Base-by-base conservation (phyloP, 2,113 vertebrate species). In the Mola mola region DNA sequence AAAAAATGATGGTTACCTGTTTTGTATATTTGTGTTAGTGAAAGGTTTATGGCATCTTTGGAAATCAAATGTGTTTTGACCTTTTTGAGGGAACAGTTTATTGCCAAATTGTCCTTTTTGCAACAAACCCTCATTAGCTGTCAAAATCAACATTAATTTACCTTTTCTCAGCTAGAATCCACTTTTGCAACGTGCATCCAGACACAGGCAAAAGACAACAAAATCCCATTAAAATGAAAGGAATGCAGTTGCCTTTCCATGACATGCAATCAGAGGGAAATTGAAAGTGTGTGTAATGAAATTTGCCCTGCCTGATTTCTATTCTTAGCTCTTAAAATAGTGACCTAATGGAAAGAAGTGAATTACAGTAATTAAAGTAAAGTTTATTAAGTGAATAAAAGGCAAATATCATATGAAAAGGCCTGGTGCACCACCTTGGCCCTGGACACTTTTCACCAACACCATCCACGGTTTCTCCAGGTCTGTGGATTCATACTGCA, bases 351-450 rank as follows among this genome's bases (percentile, higher is more conserved):
- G 34, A 44, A 12, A 40, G 49, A 55, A 66, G 51, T 67, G 52
- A 79, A 69, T 86, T 61, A 51, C n/a, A n/a, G n/a, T n/a, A n/a
- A n/a, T n/a, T n/a, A n/a, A n/a, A n/a, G n/a, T n/a, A n/a, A n/a
- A n/a, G n/a, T n/a, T n/a, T n/a, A n/a, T n/a, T n/a, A n/a, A n/a
- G n/a, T n/a, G n/a, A n/a, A n/a, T 72, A 62, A 67, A 16, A 12
- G 6, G 40, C 11, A 79, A 81, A 82, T 57, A 65, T 76, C 43
- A 88, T 80, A n/a, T n/a, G n/a, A n/a, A 63, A 67, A 19, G 61
- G 20, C 63, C 36, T 3, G 1, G 22, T 7, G 41, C 56, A 61
- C 48, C 82, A 87, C 79, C 66, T 81, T 81, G 73, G 58, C 47
- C 58, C 55, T 10, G 60, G 52, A 71, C 62, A 29, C 42, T 50